Base-by-base conservation (phyloP, 2,113 vertebrate genomes). In the Tapirus terrestris region DNA sequence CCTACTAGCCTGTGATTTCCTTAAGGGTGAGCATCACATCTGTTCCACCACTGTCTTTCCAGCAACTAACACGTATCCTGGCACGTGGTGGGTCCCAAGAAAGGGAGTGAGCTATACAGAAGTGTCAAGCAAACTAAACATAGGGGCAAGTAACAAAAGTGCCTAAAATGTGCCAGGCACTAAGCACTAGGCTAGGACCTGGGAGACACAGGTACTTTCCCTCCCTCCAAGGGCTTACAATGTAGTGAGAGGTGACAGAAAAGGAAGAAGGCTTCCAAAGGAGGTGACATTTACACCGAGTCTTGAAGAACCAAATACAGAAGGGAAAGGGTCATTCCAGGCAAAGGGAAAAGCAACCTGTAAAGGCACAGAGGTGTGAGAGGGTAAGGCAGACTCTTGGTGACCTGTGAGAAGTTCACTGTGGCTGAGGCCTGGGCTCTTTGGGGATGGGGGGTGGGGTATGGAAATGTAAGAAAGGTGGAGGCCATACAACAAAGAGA, bases 31-130 rank as follows among this genome's bases (percentile, higher is more conserved):
- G 53, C 53, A 51, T 0, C 39, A 56, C 10, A 4, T 76, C 23
- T 97, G n/a, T 82, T 75, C 63, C 17, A 80, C 53, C 51, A 61
- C 25, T 65, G 67, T 93, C 65, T 91, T 84, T 60, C 63, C 85
- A 85, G 83, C 70, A 73, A 43, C 48, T 58, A 51, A 13, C 11
- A 68, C 3, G 8, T 77, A 43, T 63, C 12, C 31, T 81, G 83
- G 58, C 56, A 85, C 3, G 1, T n/a, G 11, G 45, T 68, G 36
- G 18, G 27, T 61, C 56, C 25, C 70, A 88, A 87, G 70, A 84
- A 76, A 96, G 18, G 45, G 67, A 56, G 39, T 43, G 79, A 58
- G 68, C 84, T 63, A 43, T 51, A 36, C 48, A 65, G 43, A 96
- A 77, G 45, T 51, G 58, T 67, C 89, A 86, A 85, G 25, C 39